phyloP scores from a whole-genome alignment of 2,113 vertebrate species.

The Sardina pilchardus region DNA sequence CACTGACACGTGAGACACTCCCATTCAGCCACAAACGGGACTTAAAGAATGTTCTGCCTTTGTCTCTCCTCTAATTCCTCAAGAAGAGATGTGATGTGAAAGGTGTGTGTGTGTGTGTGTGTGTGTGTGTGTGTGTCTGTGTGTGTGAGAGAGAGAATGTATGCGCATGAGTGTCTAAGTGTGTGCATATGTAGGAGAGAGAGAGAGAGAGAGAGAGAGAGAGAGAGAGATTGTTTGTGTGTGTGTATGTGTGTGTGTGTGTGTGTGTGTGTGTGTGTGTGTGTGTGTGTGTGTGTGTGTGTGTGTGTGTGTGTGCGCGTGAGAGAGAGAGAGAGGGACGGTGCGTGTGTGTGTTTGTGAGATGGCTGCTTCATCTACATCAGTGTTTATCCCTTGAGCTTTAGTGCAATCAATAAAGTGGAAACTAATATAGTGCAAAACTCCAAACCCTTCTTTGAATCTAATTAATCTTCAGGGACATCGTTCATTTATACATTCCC shows the following conservation, averaged over 20 bases:
- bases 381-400: constrained; percentile 36
- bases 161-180: constrained; percentile 76
- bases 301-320: constrained; percentile 75
- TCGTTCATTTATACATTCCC: constrained; percentile 14
- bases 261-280: constrained; percentile 51
- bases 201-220: constrained; percentile 23
- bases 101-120: constrained; percentile 82
- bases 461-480: constrained; percentile 42
- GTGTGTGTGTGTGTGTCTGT: constrained; percentile 60
- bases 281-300: constrained; percentile 73
- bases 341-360: constrained; percentile 71
- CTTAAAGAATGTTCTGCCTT: constrained; percentile 90
- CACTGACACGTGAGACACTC: constrained; percentile 92
- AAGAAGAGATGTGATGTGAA: constrained; percentile 85
- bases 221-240: constrained; percentile 59
- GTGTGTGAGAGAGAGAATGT: background rate
- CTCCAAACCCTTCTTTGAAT: constrained; percentile 30
- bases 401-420: constrained; percentile 47
- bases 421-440: constrained; percentile 44
- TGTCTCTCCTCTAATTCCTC: constrained; percentile 94
- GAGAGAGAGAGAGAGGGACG: background rate
- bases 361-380: constrained; percentile 26
- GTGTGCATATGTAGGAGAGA: constrained; percentile 39
- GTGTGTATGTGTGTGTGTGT: constrained; percentile 73
- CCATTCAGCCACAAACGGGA: constrained; percentile 89